These are phyloP conservation scores for Ischnura elegans DNA, from an alignment of 2,888 invertebrate species.

Conservation along the genomic window DNA sequence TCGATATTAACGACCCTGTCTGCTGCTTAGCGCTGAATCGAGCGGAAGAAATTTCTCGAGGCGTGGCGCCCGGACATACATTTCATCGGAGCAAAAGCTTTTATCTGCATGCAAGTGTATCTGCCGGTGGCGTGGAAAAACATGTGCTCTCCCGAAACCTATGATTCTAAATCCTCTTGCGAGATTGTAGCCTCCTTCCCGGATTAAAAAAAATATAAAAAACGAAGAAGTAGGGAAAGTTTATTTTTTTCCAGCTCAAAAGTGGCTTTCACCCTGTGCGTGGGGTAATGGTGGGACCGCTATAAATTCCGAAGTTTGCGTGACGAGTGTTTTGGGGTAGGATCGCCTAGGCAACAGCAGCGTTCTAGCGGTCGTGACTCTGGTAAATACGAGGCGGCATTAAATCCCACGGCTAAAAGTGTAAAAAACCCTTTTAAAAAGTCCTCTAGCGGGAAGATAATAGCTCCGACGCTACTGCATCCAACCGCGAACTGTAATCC, in stretches of 20 bases:
- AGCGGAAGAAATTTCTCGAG: background rate
- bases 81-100: background rate
- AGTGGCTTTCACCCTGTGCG: background rate
- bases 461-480: background rate
- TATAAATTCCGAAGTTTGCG: conserved; percentile 7
- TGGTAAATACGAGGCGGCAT: conserved; percentile 15
- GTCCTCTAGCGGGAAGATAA: background rate
- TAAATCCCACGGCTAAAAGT: background rate
- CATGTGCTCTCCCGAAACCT: background rate
- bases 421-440: background rate
- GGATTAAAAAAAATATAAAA: background rate
- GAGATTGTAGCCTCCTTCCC: background rate
- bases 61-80: background rate
- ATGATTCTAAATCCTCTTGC: background rate
- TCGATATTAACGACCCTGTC: background rate
- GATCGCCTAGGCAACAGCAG: background rate
- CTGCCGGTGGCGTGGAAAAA: background rate
- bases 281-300: background rate
- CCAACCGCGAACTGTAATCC: conserved; percentile 1
- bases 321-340: background rate
- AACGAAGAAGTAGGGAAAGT: background rate
- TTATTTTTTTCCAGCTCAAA: background rate
- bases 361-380: conserved; percentile 2
- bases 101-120: background rate
- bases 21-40: background rate